Evolutionary conservation across 1,140 invertebrate genomes (phyloP).

Genomic region (Wiebesia pumilae): DNA sequence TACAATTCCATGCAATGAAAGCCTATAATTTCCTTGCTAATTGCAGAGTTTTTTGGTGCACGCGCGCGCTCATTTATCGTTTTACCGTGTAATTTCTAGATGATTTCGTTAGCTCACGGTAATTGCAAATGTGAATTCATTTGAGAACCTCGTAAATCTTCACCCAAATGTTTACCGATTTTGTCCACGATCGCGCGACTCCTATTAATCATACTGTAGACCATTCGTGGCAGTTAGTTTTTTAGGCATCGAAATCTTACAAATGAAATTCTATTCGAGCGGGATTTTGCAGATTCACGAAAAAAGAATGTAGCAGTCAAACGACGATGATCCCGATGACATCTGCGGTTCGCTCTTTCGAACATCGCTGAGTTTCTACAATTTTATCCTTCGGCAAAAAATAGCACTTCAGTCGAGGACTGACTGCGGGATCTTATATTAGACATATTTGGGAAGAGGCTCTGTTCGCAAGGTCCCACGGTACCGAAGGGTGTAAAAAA

Average conservation of each 20-base stretch:
- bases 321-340: background rate
- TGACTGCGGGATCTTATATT: background rate
- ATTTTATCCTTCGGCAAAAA: conserved; percentile 16
- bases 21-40: background rate
- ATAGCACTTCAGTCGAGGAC: background rate
- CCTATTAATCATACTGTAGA: background rate
- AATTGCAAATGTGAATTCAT: too few relatives aligned
- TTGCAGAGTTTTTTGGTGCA: background rate
- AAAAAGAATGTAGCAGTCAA: background rate
- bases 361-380: conserved; percentile 10
- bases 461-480: conserved; percentile 4
- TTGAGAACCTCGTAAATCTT: background rate
- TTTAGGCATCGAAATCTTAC: background rate
- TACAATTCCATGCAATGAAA: background rate
- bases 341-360: conserved; percentile 13
- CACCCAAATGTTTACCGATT: background rate
- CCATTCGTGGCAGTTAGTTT: background rate
- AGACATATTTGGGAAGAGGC: conserved; percentile 27
- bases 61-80: too few relatives aligned
- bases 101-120: too few relatives aligned
- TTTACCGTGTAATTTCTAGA: too few relatives aligned
- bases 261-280: background rate
- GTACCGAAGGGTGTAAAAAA: conserved; percentile 34
- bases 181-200: background rate
- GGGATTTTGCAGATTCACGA: background rate